phyloP scores from a whole-genome alignment of 2,888 invertebrate species.

The Camponotus fellah region DNA sequence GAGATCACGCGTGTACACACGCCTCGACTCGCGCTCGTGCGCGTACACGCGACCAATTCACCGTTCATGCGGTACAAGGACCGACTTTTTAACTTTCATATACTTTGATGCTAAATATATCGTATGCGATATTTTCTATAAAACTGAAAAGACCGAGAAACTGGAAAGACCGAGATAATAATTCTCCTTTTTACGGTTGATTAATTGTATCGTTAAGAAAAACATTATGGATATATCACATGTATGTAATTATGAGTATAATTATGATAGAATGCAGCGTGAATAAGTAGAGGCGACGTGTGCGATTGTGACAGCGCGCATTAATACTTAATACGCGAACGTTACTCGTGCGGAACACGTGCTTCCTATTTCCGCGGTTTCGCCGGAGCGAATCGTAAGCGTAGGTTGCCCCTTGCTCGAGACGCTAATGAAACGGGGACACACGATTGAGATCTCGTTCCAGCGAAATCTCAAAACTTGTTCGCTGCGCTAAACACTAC shows the following conservation, averaged over 20 bases:
- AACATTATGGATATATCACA: not conserved
- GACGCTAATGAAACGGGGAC: slow-evolving; percentile 30
- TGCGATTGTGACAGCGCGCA: slow-evolving; percentile 51
- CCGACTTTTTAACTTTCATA: not conserved
- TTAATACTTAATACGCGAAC: slow-evolving; percentile 41
- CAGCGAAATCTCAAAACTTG: slow-evolving; percentile 50
- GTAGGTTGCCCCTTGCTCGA: slow-evolving; percentile 34
- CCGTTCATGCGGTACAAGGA: not conserved
- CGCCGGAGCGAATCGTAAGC: slow-evolving; percentile 48
- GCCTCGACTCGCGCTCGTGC: slow-evolving; percentile 67
- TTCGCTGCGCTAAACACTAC: not conserved
- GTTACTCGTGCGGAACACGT: slow-evolving; percentile 63
- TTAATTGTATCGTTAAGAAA: not conserved
- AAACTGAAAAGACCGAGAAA: not conserved
- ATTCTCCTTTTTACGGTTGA: not conserved
- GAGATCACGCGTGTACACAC: slow-evolving; percentile 65
- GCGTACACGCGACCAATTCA: slow-evolving; percentile 48
- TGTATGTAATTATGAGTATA: not conserved
- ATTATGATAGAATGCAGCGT: slow-evolving; percentile 7
- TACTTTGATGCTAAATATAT: too few relatives aligned
- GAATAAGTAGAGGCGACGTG: slow-evolving; percentile 23
- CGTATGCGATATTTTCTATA: not conserved
- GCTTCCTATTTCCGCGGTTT: slow-evolving; percentile 64
- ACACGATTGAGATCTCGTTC: slow-evolving; percentile 27
- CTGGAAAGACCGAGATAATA: not conserved